Conservation (phyloP, 2,113 vertebrate species). For the Salvelinus alpinus region DNA sequence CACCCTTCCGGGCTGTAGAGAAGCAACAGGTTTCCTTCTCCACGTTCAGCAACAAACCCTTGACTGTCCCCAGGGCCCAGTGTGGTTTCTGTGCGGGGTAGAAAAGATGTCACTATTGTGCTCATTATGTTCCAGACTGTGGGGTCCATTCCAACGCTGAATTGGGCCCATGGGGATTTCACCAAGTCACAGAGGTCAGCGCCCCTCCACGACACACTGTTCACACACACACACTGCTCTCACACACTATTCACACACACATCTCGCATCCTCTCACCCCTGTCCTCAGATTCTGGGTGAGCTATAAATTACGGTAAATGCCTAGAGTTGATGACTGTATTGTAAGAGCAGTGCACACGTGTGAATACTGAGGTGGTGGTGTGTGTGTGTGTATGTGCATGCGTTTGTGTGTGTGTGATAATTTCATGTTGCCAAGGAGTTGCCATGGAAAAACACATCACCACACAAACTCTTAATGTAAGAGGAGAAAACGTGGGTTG, state of each 20-base stretch:
- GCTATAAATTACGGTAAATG: constrained; percentile 70
- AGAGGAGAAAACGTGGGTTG: constrained; percentile 38
- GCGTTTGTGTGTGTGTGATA: constrained; percentile 14
- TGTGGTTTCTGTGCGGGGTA: constrained; percentile 68
- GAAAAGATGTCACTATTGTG: constrained; percentile 76
- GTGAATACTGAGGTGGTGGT: constrained; percentile 58
- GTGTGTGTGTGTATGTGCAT: constrained; percentile 34
- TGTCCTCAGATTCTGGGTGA: constrained; percentile 48
- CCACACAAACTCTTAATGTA: constrained; percentile 56
- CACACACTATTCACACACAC: neutral
- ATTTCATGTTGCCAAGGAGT: constrained; percentile 66
- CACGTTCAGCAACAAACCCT: constrained; percentile 59
- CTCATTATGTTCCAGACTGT: constrained; percentile 76
- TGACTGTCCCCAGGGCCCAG: constrained; percentile 71
- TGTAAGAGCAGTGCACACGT: constrained; percentile 42
- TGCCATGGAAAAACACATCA: constrained; percentile 67
- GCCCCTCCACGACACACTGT: constrained; percentile 39
- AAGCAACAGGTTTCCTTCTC: constrained; percentile 72
- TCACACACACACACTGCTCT: constrained; percentile 20
- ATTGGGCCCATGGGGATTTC: constrained; percentile 79
- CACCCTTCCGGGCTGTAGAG: constrained; percentile 51
- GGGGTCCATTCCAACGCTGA: constrained; percentile 74
- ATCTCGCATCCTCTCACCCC: neutral
- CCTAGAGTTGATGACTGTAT: constrained; percentile 51
- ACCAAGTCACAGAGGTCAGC: constrained; percentile 74